phyloP scores from a whole-genome alignment of 2,888 invertebrate species.

The Papilio gigon region DNA sequence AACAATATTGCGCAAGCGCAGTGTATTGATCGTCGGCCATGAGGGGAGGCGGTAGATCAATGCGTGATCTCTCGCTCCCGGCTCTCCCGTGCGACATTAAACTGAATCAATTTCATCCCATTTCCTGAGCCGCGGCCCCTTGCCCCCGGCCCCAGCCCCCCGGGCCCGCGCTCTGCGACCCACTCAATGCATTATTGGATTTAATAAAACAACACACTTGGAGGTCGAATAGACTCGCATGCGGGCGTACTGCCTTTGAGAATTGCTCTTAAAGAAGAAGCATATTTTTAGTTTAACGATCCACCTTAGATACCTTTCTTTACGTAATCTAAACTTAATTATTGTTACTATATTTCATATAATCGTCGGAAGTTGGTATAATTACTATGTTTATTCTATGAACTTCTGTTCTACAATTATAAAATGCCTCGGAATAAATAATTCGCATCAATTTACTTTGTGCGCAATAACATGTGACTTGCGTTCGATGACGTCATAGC shows the following conservation, averaged over 20 bases:
- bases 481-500: background rate
- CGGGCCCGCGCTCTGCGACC: slow-evolving; percentile 59
- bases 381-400: slow-evolving; percentile 1
- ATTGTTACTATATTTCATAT: background rate
- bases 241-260: slow-evolving; percentile 20
- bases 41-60: slow-evolving; percentile 36
- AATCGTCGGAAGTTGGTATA: background rate
- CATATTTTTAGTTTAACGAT: background rate
- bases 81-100: slow-evolving; percentile 59
- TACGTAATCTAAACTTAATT: too few species aligned
- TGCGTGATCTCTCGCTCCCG: slow-evolving; percentile 51
- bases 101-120: slow-evolving; percentile 76
- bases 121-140: slow-evolving; percentile 71
- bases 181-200: slow-evolving; percentile 65
- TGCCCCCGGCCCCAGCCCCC: slow-evolving; percentile 68
- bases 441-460: background rate
- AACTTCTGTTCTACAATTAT: background rate
- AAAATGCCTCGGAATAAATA: background rate
- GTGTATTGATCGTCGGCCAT: slow-evolving; percentile 13
- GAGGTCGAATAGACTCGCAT: slow-evolving; percentile 61
- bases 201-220: slow-evolving; percentile 67
- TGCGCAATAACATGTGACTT: background rate
- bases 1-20: slow-evolving; percentile 14
- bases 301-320: background rate
- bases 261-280: background rate